Evolutionary conservation across 2,797 vertebrate genomes (phyloP).

Genomic region (Knipowitschia caucasica): DNA sequence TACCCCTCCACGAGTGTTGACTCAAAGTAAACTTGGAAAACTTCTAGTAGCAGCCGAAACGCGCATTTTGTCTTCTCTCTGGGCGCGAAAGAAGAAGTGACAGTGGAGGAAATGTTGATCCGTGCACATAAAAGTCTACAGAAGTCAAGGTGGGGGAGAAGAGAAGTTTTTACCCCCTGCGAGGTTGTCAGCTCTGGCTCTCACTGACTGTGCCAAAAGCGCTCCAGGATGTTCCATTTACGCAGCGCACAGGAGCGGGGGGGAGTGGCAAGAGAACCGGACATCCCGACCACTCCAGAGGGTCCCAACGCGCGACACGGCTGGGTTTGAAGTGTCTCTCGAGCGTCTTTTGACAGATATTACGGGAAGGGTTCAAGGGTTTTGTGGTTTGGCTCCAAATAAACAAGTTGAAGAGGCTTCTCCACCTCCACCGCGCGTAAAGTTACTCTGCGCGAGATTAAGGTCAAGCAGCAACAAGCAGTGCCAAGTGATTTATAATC

Average conservation of each 20-base stretch:
- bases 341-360: fast-evolving
- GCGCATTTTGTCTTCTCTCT: neutral
- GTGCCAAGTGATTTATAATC: neutral
- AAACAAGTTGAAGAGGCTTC: slow-evolving; percentile 40
- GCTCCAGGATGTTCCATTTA: slow-evolving; percentile 68
- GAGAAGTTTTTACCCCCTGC: slow-evolving; percentile 56
- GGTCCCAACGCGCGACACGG: neutral
- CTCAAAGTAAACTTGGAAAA: slow-evolving; percentile 30
- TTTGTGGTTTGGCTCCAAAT: slow-evolving; percentile 6
- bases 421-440: slow-evolving; percentile 32
- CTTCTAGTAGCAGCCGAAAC: neutral
- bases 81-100: slow-evolving; percentile 1
- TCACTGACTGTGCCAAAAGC: slow-evolving; percentile 26
- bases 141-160: neutral
- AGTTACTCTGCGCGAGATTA: slow-evolving; percentile 29
- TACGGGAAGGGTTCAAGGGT: fast-evolving
- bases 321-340: neutral
- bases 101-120: neutral
- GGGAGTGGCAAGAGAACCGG: slow-evolving; percentile 18
- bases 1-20: slow-evolving; percentile 20
- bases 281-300: slow-evolving; percentile 27
- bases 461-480: slow-evolving; percentile 24
- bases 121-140: neutral
- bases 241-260: slow-evolving; percentile 2
- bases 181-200: slow-evolving; percentile 51